Base-by-base conservation (phyloP, 1,140 invertebrate genomes). In the Coptotermes formosanus region DNA sequence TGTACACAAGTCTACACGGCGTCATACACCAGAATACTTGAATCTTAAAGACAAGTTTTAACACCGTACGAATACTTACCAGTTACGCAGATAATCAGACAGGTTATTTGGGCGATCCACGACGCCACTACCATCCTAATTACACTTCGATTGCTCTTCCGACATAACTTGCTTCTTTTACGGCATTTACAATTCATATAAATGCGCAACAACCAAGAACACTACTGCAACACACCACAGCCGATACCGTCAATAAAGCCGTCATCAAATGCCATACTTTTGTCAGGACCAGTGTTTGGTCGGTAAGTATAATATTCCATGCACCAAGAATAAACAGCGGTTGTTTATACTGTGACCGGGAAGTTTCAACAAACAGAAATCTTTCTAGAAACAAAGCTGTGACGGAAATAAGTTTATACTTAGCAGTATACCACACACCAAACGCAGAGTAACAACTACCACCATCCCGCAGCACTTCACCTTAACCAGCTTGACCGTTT, bases 71-170 rank as follows among this genome's bases (percentile, higher is more conserved):
- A 55, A 1, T 75, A 75, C 64, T 75, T 38, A 84, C 83, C 83
- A 84, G 32, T 84, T 52, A 75, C 19, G 83, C 48, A 45, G 16
- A 25, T 52, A 25, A 84, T 59, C 23, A 84, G 23, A 52, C 83
- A 84, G 83, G 25, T 52, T 45, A 84, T 84, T 32, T 59, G n/a
- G 82, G 82, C 82, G 83, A 84, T 45, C 83, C 83, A 84, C 45
- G 83, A 84, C 83, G 83, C 52, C 83, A 84, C 45, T 32, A 45
- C 48, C 83, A 83, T 83, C 48, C 83, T 83, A 83, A 83, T n/a
- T 44, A 83, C 43, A 48, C 48, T 21, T 21, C 12, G 21, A 64
- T 45, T 52, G 83, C 48, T 83, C 45, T 48, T 83, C 43, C 83
- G 43, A 84, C 83, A 64, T 64, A 64, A 64, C 59, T 64, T 21